phyloP scores from a whole-genome alignment of 2,113 vertebrate genomes.

The Notothenia rossii region DNA sequence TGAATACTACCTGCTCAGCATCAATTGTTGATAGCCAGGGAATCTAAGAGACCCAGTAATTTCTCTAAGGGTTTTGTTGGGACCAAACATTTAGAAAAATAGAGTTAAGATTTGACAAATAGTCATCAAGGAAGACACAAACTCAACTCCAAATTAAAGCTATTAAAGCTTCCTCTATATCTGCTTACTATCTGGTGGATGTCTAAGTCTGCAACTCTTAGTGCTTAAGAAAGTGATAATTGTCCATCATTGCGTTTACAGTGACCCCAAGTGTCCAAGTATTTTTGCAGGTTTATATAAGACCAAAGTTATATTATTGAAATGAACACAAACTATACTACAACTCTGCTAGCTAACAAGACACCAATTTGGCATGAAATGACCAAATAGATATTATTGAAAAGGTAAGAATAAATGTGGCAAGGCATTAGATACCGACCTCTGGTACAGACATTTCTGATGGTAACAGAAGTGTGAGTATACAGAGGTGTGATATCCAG shows the following conservation, averaged over 20 bases:
- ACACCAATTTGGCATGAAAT: neutral
- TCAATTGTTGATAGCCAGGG: neutral
- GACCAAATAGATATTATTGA: neutral
- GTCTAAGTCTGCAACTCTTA: neutral
- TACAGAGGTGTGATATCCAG: neutral
- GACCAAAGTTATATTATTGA: no score
- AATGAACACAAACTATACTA: no score
- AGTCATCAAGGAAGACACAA: neutral
- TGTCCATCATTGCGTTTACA: neutral
- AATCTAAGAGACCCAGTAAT: neutral
- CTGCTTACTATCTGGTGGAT: neutral
- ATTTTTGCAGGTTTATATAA: no score
- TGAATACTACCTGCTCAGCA: conserved; percentile 1
- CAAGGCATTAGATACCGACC: neutral
- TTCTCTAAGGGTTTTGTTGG: no score
- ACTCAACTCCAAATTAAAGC: no score
- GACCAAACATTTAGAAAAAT: no score
- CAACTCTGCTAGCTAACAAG: neutral
- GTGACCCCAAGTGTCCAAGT: no score
- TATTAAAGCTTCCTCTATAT: neutral
- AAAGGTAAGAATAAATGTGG: neutral
- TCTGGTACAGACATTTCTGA: neutral
- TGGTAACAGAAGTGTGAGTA: neutral
- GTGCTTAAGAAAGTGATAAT: neutral
- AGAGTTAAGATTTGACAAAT: neutral